phyloP scores from a whole-genome alignment of 2,888 invertebrate genomes.

The Caenorhabditis becei region DNA sequence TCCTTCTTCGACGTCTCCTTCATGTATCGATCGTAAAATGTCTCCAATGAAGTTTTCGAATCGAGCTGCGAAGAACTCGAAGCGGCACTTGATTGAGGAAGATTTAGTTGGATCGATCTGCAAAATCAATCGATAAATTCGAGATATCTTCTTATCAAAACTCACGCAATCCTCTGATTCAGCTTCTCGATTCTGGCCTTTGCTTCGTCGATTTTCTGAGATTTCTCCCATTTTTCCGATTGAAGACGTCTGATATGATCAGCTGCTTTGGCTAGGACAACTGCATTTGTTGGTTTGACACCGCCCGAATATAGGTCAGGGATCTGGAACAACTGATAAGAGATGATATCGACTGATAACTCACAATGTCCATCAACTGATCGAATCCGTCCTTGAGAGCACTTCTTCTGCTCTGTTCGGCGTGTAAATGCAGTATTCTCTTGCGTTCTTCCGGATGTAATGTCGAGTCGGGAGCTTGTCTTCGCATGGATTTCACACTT shows the following conservation, averaged over 20 bases:
- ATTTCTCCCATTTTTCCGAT: slow-evolving; percentile 56
- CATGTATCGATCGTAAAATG: slow-evolving; percentile 71
- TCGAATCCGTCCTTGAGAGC: slow-evolving; percentile 82
- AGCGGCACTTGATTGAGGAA: slow-evolving; percentile 70
- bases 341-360: no score
- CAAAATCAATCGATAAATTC: slow-evolving; percentile 28
- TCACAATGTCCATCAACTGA: slow-evolving; percentile 77
- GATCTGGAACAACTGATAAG: no score
- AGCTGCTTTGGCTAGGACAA: slow-evolving; percentile 79
- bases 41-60: slow-evolving; percentile 66
- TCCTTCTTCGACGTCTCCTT: slow-evolving; percentile 73
- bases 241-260: slow-evolving; percentile 77
- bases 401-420: slow-evolving; percentile 80
- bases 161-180: slow-evolving; percentile 72
- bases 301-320: slow-evolving; percentile 79
- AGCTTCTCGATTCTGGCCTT: slow-evolving; percentile 63
- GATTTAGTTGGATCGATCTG: slow-evolving; percentile 78
- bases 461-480: slow-evolving; percentile 78
- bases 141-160: not conserved
- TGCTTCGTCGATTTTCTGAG: slow-evolving; percentile 42
- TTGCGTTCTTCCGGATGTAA: slow-evolving; percentile 80
- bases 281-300: slow-evolving; percentile 81
- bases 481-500: slow-evolving; percentile 62
- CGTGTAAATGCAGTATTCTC: slow-evolving; percentile 80
- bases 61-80: slow-evolving; percentile 64